Percentiles rank a stretch among this genome's conserved stretches.
phyloP scores from a whole-genome alignment of 2,113 vertebrate genomes.

The Cinclus cinclus region DNA sequence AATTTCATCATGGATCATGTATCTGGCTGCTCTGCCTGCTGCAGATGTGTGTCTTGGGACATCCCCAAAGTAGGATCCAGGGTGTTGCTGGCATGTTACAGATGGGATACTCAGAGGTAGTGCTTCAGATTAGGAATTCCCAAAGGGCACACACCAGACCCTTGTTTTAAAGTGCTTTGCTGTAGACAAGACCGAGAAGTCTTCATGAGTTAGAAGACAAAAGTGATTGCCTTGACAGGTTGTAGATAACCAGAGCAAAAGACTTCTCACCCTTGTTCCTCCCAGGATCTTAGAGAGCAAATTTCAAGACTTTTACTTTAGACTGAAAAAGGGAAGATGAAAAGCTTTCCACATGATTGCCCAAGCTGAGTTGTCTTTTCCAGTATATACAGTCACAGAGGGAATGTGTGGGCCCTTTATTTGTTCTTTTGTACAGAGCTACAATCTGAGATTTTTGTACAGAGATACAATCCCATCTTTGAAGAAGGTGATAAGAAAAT shows the following conservation, averaged over 20 bases:
- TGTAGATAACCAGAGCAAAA: background rate
- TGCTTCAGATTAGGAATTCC: background rate
- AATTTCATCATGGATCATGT: background rate
- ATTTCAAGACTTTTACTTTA: background rate
- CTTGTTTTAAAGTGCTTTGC: background rate
- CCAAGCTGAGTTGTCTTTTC: background rate
- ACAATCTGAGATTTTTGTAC: too few species aligned
- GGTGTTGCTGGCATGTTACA: background rate
- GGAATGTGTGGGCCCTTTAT: background rate
- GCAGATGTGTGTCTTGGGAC: rapidly evolving
- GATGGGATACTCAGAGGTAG: background rate
- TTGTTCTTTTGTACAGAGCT: background rate
- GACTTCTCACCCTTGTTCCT: background rate
- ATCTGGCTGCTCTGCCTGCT: background rate
- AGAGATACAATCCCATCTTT: background rate
- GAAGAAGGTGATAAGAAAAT: constrained; percentile 8
- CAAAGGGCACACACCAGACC: rapidly evolving
- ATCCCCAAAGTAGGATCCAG: background rate
- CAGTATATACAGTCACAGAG: background rate
- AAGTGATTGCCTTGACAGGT: background rate
- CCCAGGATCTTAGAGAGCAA: background rate
- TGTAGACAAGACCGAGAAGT: background rate
- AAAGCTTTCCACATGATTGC: background rate
- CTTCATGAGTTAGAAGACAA: background rate
- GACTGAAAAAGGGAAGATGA: background rate